Base-by-base conservation (phyloP, 1,140 invertebrate species). In the Bombus picipes region DNA sequence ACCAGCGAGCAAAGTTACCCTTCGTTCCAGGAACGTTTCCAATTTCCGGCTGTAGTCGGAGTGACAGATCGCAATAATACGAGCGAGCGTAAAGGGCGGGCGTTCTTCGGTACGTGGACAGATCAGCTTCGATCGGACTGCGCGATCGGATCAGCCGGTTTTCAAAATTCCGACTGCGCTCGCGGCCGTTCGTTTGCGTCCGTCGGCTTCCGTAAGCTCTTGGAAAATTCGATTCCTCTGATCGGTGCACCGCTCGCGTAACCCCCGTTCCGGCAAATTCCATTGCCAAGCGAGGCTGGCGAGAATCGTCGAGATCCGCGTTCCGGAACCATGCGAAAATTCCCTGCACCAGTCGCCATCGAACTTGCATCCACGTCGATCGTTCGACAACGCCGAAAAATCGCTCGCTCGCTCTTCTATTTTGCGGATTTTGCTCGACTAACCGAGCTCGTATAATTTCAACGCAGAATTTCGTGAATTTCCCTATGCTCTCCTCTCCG, bases 161-260 rank as follows among this genome's bases (percentile, higher is more conserved):
- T 76, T 83, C 41, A 13, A 41, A 75, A 68, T 41, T 81, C 34
- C 70, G 22, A 2, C 10, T 28, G 13, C 37, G 41, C 32, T 47
- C 28, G 43, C 47, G 53, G 22, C 3, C 37, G 32, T 25, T 65
- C 65, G 71, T 82, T 66, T 22, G 71, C 53, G 25, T 34, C 18
- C 75, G 10, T 25, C 47, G 3, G 34, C 5, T 76, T 22, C 57
- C 37, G 57, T 62, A 37, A 65, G 39, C 70, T 82, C 39, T 37
- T 41, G 18, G 80, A 77, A 77, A 83, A 68, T 83, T 66, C 72
- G 62, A 76, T 68, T 65, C 62, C 32, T 34, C 28, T 2, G 13
- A 32, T 22, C 22, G 41, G 43, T 32, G 47, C 43, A 28, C 15
- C 79, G 68, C 22, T 32, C 37, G 18, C 80, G 57, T 76, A 68